Evolutionary conservation across 2,888 invertebrate genomes (phyloP), one percentile per base, ranked within the genome.

Genomic region (Melanophora roralis): DNA sequence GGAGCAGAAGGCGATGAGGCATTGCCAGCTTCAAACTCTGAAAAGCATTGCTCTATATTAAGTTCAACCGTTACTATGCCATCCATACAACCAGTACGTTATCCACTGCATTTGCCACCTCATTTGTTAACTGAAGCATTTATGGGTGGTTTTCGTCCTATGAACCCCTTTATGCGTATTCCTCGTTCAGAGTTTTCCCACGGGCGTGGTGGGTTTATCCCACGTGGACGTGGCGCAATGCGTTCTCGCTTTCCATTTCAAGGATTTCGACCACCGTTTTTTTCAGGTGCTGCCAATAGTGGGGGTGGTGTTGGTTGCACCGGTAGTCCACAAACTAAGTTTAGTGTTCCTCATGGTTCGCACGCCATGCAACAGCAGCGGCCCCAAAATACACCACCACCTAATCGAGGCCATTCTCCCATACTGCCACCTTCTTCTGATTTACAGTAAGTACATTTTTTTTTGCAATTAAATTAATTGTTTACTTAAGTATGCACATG

Each of bases 221-320:
- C 83, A 1, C 83, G 86, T 0, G 85, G 85, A 71, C 84, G 82
- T 38, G 84, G 86, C 12, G 84, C 84, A 6, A 82, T 83, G 14
- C 83, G 86, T 51, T 83, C 83, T 2, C 73, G 74, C 1, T 67
- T 82, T 71, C 84, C 83, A 11, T 84, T 83, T 51, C 78, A 80
- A 12, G 74, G 74, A 8, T 84, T 84, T 82, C 83, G 86, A 12
- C 83, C 85, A 5, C 83, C 82, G 5, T 86, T 86, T 51, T 86
- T 84, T 49, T 49, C 38, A 4, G 78, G 81, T 0, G 34, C 12
- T 38, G 14, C 47, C 11, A 67, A 21, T 14, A 80, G 68, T 36
- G 75, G 78, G 12, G 23, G 34, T n/a, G 21, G 36, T n/a, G 21
- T n/a, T 16, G 80, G 76, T 21, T 84, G 84, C 11, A 16, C 23